Base-by-base conservation (phyloP, 2,888 invertebrate species). In the Meiosimyza platycephala region DNA sequence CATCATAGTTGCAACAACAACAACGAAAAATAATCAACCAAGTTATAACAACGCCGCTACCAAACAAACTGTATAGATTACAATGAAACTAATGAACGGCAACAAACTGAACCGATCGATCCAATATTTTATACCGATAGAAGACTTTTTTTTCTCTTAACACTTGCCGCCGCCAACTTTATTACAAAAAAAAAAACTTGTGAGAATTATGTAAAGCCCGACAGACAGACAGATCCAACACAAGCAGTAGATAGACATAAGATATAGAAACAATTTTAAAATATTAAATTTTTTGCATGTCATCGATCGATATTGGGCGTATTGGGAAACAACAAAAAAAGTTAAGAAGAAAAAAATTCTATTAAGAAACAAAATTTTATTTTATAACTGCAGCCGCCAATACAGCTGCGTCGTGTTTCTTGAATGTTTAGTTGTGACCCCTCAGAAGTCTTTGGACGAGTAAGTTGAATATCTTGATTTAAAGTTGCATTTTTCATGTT, bases 21-120 rank as follows among this genome's bases (percentile, higher is more conserved):
- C 62, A 40, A 62, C n/a, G 47, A 62, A 50, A 9, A 50, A 40
- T 40, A 40, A 40, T 40, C 6, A 40, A 40, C 40, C 40, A 40
- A 40, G 40, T 9, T 40, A 40, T 18, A 64, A 50, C 18, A 51
- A 51, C n/a, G 15, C 22, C n/a, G 15, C 22, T 15, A 64, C 12
- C 40, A 47, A 40, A 47, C 50, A 50, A 51, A 64, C 64, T 51
- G 50, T 51, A 64, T 51, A 28, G 64, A 51, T 64, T 51, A 64
- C 64, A 64, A 64, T 64, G 16, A 64, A 64, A 64, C 64, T 64
- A 64, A 64, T 64, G 64, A 64, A 64, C 18, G 50, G 13, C 40
- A 40, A 40, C 40, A 6, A 40, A 40, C 40, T 40, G 40, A 40
- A 40, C 40, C 40, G 40, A 40, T 40, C 40, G 9, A 40, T 9